Evolutionary conservation across 2,888 invertebrate genomes (phyloP).

Genomic region (Acleris literana): DNA sequence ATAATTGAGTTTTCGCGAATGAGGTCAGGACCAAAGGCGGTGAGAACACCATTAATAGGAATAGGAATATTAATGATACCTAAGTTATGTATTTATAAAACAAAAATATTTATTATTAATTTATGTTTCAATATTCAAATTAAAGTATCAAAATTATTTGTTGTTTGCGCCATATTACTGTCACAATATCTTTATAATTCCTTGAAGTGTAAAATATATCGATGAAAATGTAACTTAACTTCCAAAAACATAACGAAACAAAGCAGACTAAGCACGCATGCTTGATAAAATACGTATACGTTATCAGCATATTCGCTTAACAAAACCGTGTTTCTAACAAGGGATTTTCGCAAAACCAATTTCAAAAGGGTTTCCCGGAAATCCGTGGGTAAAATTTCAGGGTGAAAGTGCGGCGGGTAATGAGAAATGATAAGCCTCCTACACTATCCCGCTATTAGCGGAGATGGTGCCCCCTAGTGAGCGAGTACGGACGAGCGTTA

Average conservation of each 20-base stretch:
- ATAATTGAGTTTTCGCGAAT: too few relatives aligned
- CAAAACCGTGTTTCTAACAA: conserved; percentile 23
- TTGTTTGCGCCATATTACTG: too few relatives aligned
- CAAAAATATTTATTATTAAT: too few relatives aligned
- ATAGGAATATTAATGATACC: too few relatives aligned
- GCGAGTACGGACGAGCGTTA: background rate
- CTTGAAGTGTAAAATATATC: too few relatives aligned
- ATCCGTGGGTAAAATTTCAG: conserved; percentile 21
- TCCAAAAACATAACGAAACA: background rate
- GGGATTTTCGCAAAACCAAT: conserved; percentile 33
- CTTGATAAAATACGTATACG: conserved; percentile 8
- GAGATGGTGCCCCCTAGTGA: conserved; percentile 8
- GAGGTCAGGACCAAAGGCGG: too few relatives aligned
- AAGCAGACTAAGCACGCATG: background rate
- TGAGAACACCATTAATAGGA: too few relatives aligned
- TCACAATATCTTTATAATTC: too few relatives aligned
- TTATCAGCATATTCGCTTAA: conserved; percentile 26
- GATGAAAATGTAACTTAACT: too few relatives aligned
- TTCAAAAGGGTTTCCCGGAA: conserved; percentile 32
- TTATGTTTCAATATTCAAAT: too few relatives aligned
- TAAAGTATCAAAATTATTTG: too few relatives aligned
- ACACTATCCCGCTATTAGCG: conserved; percentile 56
- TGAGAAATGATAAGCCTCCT: conserved; percentile 54
- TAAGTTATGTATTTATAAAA: too few relatives aligned
- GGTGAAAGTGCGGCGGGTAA: conserved; percentile 39